Conservation (phyloP, 2,888 invertebrate species). For the Drosophila maculinotata region DNA sequence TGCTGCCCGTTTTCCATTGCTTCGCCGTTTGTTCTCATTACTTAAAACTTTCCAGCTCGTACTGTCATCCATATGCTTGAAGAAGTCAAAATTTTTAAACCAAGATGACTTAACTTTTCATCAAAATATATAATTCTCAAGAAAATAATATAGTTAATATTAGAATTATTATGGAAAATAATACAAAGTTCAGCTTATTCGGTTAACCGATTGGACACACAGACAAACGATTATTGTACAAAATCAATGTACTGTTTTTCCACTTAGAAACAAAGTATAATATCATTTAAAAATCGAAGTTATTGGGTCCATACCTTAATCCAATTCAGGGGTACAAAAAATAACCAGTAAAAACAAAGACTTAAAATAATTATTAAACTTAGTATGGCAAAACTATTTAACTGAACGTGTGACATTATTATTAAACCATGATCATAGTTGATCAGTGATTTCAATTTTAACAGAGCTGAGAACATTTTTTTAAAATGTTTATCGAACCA, state of each 20-base stretch:
- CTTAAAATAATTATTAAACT: constrained; percentile 9
- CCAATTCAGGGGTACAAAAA: constrained; percentile 74
- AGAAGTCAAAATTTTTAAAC: not conserved
- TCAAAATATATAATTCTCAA: too few relatives aligned
- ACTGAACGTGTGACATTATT: not conserved
- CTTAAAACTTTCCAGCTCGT: constrained; percentile 49
- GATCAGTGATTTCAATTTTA: constrained; percentile 13
- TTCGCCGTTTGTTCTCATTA: not conserved
- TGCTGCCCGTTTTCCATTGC: constrained; percentile 56
- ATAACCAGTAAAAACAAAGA: constrained; percentile 63
- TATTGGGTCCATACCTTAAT: constrained; percentile 69
- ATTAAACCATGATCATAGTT: constrained; percentile 17
- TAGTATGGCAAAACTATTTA: not conserved
- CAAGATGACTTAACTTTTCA: rapidly evolving
- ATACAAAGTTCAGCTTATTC: too few relatives aligned
- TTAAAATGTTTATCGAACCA: not conserved
- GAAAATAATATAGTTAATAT: too few relatives aligned
- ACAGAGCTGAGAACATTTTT: constrained; percentile 4
- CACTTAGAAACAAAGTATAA: not conserved
- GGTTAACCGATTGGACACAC: too few relatives aligned
- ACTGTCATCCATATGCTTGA: constrained; percentile 70
- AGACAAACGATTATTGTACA: too few relatives aligned
- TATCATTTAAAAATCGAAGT: too few relatives aligned
- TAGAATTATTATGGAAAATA: not conserved
- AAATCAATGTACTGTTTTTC: not conserved